Evolutionary conservation across 2,797 vertebrate species (phyloP).

Genomic region (Nannoperca australis): DNA sequence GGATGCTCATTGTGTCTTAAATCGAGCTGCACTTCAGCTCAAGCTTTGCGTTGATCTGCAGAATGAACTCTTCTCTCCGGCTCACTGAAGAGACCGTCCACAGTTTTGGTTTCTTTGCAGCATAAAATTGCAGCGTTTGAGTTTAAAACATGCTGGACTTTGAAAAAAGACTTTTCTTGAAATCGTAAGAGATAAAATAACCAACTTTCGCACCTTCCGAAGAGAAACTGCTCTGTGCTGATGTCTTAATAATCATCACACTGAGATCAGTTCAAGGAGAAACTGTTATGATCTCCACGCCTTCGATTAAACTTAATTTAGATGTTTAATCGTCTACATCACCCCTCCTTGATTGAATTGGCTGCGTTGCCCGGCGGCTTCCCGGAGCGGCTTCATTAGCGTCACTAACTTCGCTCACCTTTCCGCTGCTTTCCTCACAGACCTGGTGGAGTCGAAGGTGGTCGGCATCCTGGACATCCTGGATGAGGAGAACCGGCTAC

Average conservation of each 20-base stretch:
- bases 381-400: neutral
- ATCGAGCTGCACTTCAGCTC: neutral
- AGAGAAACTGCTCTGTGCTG: neutral
- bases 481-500: constrained; percentile 98
- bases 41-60: neutral
- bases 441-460: constrained; percentile 96
- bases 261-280: constrained; percentile 18
- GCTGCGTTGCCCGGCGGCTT: neutral
- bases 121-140: neutral
- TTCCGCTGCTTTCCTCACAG: constrained; percentile 70
- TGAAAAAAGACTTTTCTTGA: neutral
- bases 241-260: neutral
- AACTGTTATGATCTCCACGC: neutral
- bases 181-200: neutral
- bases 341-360: constrained; percentile 14
- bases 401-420: neutral
- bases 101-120: neutral
- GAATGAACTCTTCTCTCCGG: neutral
- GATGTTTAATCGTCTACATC: constrained; percentile 13
- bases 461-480: constrained; percentile 96
- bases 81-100: neutral
- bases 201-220: neutral
- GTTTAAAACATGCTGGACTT: neutral
- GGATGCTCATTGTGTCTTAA: neutral
- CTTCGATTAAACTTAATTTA: constrained; percentile 33